These are phyloP conservation scores for Erpornis zantholeuca DNA, from an alignment of 2,113 vertebrate genomes.

Conservation along the genomic window DNA sequence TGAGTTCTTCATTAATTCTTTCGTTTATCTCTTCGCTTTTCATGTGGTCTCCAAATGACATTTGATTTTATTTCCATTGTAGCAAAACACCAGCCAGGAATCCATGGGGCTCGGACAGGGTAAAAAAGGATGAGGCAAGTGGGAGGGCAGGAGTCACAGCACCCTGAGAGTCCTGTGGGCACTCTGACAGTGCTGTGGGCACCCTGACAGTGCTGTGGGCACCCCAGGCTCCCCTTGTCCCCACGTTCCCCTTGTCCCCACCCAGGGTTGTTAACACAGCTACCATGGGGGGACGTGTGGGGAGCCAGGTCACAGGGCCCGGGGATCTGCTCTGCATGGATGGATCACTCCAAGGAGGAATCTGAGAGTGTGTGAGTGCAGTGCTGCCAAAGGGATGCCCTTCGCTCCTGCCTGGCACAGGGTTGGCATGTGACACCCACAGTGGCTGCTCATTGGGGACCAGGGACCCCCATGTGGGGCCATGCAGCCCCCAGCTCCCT, in stretches of 20 bases:
- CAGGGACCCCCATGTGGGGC: not conserved
- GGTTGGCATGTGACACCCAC: not conserved
- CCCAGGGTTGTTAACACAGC: not conserved
- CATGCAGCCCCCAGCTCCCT: not conserved
- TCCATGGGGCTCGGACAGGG: not conserved
- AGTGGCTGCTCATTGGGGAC: not conserved
- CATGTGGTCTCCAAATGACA: not conserved
- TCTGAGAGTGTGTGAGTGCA: not conserved
- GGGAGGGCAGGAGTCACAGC: rapidly evolving
- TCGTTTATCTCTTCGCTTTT: not conserved
- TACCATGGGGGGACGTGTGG: rapidly evolving
- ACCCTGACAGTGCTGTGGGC: rapidly evolving
- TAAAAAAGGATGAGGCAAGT: not conserved
- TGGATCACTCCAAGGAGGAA: not conserved
- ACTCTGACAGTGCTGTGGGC: not conserved
- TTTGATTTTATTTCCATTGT: not conserved
- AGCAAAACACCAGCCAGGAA: not conserved
- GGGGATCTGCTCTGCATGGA: not conserved
- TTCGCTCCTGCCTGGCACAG: not conserved
- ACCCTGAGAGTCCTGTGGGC: rapidly evolving
- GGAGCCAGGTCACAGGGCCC: not conserved
- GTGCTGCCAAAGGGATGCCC: not conserved
- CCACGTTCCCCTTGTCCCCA: not conserved
- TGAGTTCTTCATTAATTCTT: conserved; percentile 32
- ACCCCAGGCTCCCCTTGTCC: not conserved